These are phyloP conservation scores for Montipora capricornis DNA, from an alignment of 64 coral and sea anemone genomes.

Conservation along the genomic window DNA sequence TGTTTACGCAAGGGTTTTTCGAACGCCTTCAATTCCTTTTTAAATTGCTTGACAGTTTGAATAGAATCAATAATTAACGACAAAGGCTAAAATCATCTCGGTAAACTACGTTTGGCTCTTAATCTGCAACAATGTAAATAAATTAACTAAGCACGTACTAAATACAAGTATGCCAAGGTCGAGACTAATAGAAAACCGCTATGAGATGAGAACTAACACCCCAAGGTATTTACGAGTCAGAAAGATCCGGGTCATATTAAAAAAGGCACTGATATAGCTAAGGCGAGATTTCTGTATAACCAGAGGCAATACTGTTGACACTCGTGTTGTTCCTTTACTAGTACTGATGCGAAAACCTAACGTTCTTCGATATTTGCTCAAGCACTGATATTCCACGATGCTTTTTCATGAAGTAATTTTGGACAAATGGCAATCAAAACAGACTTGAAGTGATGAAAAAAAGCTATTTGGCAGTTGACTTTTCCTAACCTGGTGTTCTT, in stretches of 20 bases:
- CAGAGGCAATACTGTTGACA: background rate
- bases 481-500: no score
- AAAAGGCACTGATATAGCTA: no score
- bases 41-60: slow-evolving; percentile 21
- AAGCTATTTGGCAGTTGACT: no score
- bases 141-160: background rate
- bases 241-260: no score
- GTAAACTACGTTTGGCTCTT: background rate
- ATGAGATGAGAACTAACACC: no score
- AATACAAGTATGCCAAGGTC: background rate
- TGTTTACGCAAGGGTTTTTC: slow-evolving; percentile 23
- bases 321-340: background rate
- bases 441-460: no score
- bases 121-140: background rate
- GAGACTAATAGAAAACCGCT: background rate
- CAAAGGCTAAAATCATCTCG: background rate
- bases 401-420: background rate
- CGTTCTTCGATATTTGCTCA: background rate
- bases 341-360: background rate
- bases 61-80: slow-evolving; percentile 23
- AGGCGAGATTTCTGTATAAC: no score
- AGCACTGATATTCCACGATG: background rate
- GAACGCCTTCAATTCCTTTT: slow-evolving; percentile 1
- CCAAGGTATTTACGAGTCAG: no score
- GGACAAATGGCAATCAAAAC: no score